Base-by-base conservation (phyloP, 1,140 invertebrate species). In the Calycopis cecrops region DNA sequence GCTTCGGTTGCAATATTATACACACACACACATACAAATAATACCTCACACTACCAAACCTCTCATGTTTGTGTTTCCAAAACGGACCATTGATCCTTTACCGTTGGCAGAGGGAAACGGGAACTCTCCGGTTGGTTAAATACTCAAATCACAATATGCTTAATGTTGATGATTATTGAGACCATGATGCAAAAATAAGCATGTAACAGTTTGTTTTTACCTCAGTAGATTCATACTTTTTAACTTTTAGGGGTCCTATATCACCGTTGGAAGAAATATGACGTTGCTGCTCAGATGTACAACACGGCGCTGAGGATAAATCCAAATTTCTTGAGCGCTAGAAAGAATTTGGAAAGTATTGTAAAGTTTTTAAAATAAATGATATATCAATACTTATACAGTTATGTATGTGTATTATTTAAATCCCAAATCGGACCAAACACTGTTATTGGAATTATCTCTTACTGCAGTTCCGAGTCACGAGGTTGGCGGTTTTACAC, bases 211-310 rank as follows among this genome's bases (percentile, higher is more conserved):
- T 37, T 28, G 7, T 12, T 4, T 33, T 49, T 49, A n/a, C 12
- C 4, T 12, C 3, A 8, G 34, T 14, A 9, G 14, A 57, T 17
- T 58, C n/a, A 42, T 28, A 12, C 18, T 49, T 17, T 61, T 38
- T 67, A 61, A 64, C 68, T 90, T 90, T 38, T 71, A 95, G 95
- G 96, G 60, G 96, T 99, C 21, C 87, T 98, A 0, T 98, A 98
- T 87, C 97, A 99, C 86, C 91, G 96, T 35, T 98, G 96, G 96
- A 93, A 94, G 51, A 96, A 94, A 88, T 89, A 91, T 60, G 80
- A 91, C 0, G 79, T 91, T 60, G 97, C 97, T 3, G 90, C 93
- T 73, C 71, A 89, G 53, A 91, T 92, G 79, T 99, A 99, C 73
- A 87, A 88, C 54, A 91, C 89, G 77, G 94, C 96, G 10, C 81